These are phyloP conservation scores for Apodemus agrarius DNA, from an alignment of 2,797 vertebrate species.

Conservation along the genomic window DNA sequence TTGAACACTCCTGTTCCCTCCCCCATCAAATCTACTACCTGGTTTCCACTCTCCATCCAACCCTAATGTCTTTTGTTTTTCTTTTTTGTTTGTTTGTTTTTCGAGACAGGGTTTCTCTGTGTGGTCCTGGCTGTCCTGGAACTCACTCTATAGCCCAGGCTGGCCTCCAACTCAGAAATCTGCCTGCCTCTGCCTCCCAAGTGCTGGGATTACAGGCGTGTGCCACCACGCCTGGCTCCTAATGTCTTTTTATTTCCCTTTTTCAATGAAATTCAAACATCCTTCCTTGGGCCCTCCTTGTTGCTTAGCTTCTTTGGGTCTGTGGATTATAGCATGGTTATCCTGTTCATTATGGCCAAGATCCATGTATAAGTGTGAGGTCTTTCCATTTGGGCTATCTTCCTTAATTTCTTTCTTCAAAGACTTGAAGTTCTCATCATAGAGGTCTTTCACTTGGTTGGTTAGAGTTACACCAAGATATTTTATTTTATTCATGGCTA, in stretches of 20 bases:
- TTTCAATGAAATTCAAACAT: background rate
- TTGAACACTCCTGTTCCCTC: background rate
- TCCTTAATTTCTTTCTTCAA: background rate
- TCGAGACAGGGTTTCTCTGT: no score
- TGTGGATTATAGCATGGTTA: background rate
- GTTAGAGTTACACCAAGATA: background rate
- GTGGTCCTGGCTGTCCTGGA: no score
- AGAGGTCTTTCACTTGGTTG: background rate
- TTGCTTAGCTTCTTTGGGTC: background rate
- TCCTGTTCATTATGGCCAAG: background rate
- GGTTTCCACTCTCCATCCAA: background rate
- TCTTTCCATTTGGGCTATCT: background rate
- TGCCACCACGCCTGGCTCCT: no score
- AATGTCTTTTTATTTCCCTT: background rate
- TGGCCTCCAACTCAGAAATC: no score
- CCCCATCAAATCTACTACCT: background rate
- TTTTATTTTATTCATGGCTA: background rate
- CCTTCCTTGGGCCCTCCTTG: background rate
- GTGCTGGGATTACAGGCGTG: no score
- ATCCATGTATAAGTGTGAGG: background rate
- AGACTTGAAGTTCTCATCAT: background rate
- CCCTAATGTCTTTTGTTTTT: background rate
- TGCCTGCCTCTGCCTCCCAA: no score
- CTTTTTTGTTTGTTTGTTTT: no score
- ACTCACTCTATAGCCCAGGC: no score